Conservation (phyloP, 2,888 invertebrate genomes). For the Sinelater perroti region DNA sequence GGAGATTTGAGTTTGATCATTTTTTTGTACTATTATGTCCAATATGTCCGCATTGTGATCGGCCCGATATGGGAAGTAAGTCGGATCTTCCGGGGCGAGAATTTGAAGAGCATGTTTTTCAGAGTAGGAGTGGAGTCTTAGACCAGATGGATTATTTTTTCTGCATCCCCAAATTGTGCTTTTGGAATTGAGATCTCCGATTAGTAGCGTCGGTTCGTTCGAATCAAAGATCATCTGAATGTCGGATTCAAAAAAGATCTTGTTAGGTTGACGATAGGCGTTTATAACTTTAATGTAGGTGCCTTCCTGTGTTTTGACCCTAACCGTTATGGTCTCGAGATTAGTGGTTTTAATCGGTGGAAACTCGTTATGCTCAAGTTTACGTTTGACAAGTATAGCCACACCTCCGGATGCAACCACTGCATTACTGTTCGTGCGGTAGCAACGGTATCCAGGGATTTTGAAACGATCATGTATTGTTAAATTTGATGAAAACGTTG, state of each 20-base stretch:
- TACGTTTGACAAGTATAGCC: slow-evolving; percentile 3
- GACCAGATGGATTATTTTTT: slow-evolving; percentile 2
- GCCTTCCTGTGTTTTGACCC: too few species aligned
- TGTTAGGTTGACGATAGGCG: background rate
- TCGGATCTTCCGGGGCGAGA: background rate
- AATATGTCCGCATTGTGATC: background rate
- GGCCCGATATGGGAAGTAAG: slow-evolving; percentile 1
- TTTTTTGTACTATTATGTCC: slow-evolving; percentile 12
- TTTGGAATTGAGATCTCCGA: slow-evolving; percentile 6
- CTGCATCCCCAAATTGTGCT: slow-evolving; percentile 11
- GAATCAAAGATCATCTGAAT: background rate
- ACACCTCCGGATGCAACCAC: background rate
- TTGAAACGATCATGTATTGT: slow-evolving; percentile 3
- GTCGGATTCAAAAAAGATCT: background rate
- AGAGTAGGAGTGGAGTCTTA: background rate
- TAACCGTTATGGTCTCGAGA: slow-evolving; percentile 7
- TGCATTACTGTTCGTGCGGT: background rate
- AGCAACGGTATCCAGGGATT: slow-evolving; percentile 1
- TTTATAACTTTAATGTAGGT: too few species aligned
- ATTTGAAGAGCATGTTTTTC: background rate
- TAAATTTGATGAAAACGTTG: background rate
- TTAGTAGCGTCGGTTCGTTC: background rate
- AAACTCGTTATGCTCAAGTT: background rate
- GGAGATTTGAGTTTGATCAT: background rate
- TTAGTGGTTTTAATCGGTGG: background rate